Evolutionary conservation across 1,140 invertebrate genomes (phyloP), one percentile per base, ranked within the genome.

Genomic region (Pissodes strobi): DNA sequence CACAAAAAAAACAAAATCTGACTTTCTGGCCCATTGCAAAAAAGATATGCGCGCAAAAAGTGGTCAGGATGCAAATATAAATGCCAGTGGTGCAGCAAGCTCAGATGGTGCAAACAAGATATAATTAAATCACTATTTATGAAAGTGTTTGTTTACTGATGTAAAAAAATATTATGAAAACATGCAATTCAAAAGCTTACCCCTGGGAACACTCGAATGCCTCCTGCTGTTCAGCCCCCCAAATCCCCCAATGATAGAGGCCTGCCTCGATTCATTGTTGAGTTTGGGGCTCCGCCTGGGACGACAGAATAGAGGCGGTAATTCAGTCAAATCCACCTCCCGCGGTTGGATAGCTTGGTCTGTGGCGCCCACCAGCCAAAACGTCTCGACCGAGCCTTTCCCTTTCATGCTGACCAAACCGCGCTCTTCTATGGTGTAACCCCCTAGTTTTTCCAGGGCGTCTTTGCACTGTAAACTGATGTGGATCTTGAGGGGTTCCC

Each of bases 331-430:
- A 76, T 94, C 88, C 66, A 95, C 89, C 74, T 90, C 88, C 81
- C 92, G 82, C 81, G 89, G 85, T 76, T 95, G 87, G 72, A 95
- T 88, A 4, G 91, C 90, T 68, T 86, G 85, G 37, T 92, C 90
- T 0, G 86, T 91, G 3, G 90, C 92, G n/a, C 89, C 91, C 0
- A 85, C 82, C 18, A 98, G 80, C 94, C 95, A 98, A 76, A 92
- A 96, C 0, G 95, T 97, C 68, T 88, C 75, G 1, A 88, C 81
- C 74, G 87, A 85, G 23, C 93, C 93, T 76, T 95, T 95, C 5
- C 93, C 95, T 81, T 98, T 98, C 85, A 98, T 91, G 45, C 86
- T 81, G 23, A 97, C 89, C 1, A 89, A 74, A 10, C 95, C 95
- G 10, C 95, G 83, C 34, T 94, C 89, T 75, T 94, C 89, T 2